Conservation (phyloP, 2,797 vertebrate genomes). For the Enteromius thamalakanensis region DNA sequence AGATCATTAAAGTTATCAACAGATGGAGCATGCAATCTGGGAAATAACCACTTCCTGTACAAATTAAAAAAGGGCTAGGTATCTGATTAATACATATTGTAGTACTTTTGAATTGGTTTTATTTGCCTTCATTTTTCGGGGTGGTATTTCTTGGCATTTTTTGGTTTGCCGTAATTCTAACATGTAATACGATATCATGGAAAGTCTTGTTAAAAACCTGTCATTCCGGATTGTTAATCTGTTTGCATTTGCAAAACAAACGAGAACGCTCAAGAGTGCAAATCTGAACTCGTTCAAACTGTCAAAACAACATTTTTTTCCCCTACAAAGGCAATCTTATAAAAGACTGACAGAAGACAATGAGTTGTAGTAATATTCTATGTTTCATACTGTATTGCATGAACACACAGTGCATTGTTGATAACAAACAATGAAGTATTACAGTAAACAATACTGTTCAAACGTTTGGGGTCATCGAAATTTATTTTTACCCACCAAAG, state of each 20-base stretch:
- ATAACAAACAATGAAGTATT: neutral
- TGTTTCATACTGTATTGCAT: neutral
- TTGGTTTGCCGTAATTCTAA: neutral
- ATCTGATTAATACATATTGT: neutral
- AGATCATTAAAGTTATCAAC: neutral
- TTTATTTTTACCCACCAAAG: neutral
- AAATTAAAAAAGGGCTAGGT: neutral
- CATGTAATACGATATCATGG: conserved; percentile 10
- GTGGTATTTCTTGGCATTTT: neutral
- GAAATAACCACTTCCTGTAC: neutral
- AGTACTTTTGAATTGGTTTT: neutral
- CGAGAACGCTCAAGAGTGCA: neutral
- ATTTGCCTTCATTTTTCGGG: neutral
- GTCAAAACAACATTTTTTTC: neutral
- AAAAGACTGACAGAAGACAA: neutral
- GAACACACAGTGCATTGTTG: neutral
- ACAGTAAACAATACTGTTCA: neutral
- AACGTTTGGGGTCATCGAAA: neutral
- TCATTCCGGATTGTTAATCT: conserved; percentile 26
- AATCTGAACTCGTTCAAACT: conserved; percentile 23
- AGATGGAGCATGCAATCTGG: neutral
- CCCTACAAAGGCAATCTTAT: neutral
- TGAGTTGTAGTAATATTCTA: neutral
- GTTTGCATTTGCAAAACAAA: conserved; percentile 22
- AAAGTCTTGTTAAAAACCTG: conserved; percentile 27